Percentiles rank a stretch among this genome's conserved stretches.
Conservation (phyloP, 2,797 vertebrate genomes). For the Manis crassicaudata region DNA sequence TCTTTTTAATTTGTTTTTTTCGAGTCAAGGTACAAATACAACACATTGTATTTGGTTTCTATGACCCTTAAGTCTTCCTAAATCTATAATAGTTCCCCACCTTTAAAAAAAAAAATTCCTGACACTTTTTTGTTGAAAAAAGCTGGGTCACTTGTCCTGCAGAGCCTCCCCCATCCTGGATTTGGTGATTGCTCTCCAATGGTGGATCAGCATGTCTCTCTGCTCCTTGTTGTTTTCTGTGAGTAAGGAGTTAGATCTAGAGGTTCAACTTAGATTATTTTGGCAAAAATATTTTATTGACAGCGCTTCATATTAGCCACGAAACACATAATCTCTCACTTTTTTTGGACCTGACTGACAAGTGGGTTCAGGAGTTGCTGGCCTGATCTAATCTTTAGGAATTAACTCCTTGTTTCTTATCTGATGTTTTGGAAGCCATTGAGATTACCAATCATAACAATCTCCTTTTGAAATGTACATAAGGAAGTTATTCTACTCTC, state of each 20-base stretch:
- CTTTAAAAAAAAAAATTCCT: background rate
- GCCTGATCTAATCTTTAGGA: background rate
- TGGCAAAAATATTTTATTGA: background rate
- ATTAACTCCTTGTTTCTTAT: background rate
- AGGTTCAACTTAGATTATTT: background rate
- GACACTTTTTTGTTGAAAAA: background rate
- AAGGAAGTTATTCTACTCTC: background rate
- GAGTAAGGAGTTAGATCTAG: background rate
- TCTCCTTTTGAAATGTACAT: background rate
- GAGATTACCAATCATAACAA: background rate
- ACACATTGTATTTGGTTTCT: background rate
- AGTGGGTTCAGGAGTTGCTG: background rate
- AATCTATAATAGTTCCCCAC: background rate
- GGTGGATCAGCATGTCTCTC: background rate
- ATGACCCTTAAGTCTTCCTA: background rate
- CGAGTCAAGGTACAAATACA: slow-evolving; percentile 8
- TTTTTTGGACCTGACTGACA: background rate
- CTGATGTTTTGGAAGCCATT: background rate
- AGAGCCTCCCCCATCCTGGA: background rate
- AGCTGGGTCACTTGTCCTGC: background rate
- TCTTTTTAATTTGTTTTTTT: background rate
- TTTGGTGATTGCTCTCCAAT: background rate
- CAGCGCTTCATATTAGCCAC: background rate
- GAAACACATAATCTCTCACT: background rate
- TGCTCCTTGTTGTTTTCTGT: background rate